Conservation (phyloP, 1,140 invertebrate genomes). For the Papilio glaucus region DNA sequence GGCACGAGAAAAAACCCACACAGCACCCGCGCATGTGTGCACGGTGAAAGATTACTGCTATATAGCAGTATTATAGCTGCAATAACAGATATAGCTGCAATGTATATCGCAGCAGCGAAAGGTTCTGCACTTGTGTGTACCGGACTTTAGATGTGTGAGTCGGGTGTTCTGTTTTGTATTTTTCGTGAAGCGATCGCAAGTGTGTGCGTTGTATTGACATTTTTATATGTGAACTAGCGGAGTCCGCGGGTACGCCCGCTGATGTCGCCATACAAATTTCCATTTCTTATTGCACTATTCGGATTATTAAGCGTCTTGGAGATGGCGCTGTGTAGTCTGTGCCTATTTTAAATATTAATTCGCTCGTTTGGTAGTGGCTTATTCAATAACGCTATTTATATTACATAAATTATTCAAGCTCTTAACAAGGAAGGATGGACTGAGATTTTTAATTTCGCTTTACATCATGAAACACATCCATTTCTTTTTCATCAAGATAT, state of each 20-base stretch:
- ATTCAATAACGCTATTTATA: not conserved
- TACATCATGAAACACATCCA: too few species aligned
- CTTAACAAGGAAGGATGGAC: too few species aligned
- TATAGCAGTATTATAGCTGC: constrained; percentile 54
- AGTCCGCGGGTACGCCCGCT: constrained; percentile 27
- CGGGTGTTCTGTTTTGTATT: constrained; percentile 59
- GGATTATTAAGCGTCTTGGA: constrained; percentile 38
- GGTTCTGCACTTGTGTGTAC: constrained; percentile 55
- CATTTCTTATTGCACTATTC: constrained; percentile 59
- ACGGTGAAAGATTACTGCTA: constrained; percentile 68
- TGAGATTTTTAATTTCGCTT: too few species aligned
- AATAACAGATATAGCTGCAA: constrained; percentile 52
- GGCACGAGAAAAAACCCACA: constrained; percentile 70
- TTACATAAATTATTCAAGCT: too few species aligned
- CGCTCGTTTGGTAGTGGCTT: not conserved
- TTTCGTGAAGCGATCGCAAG: constrained; percentile 37
- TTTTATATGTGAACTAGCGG: constrained; percentile 71
- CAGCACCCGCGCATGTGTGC: constrained; percentile 56
- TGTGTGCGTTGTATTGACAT: constrained; percentile 77
- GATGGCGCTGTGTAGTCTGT: not conserved
- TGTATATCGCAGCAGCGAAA: constrained; percentile 59
- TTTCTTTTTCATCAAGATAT: too few species aligned
- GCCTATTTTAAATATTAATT: not conserved
- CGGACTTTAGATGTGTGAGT: constrained; percentile 41
- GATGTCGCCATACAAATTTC: constrained; percentile 40